A percentile compares a stretch with the other conserved stretches of the same genome.
Conservation (phyloP, 2,113 vertebrate species). For the Dascyllus trimaculatus region DNA sequence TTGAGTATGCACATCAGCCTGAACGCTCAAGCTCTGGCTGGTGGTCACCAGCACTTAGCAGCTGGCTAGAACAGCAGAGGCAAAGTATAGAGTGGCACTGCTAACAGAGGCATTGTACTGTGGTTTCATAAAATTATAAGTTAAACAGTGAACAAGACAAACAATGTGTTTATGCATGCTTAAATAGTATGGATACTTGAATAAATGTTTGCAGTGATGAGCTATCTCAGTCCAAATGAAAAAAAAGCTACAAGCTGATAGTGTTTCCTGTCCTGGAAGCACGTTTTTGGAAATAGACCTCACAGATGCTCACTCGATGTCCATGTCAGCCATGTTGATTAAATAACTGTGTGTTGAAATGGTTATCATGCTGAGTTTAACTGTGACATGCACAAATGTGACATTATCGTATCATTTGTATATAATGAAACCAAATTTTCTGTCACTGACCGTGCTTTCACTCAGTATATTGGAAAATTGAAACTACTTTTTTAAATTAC, state of each 20-base stretch:
- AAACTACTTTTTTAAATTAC: slow-evolving; percentile 26
- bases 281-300: slow-evolving; percentile 32
- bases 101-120: slow-evolving; percentile 14
- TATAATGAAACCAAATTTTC: slow-evolving; percentile 30
- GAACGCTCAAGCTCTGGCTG: slow-evolving; percentile 45
- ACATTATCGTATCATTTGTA: slow-evolving; percentile 18
- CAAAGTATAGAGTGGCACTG: slow-evolving; percentile 7
- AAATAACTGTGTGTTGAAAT: slow-evolving; percentile 8
- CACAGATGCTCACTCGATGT: slow-evolving; percentile 7
- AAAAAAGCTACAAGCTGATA: slow-evolving; percentile 35
- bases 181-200: slow-evolving; percentile 16
- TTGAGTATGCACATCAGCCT: slow-evolving; percentile 56
- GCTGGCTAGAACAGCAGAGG: slow-evolving; percentile 24
- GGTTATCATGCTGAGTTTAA: slow-evolving; percentile 40
- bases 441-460: slow-evolving; percentile 5
- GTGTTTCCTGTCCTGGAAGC: slow-evolving; percentile 38
- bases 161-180: slow-evolving; percentile 22
- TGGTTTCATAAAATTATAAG: slow-evolving; percentile 26
- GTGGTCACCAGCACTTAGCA: slow-evolving; percentile 57
- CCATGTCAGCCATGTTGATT: slow-evolving; percentile 37
- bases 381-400: slow-evolving; percentile 39
- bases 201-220: slow-evolving; percentile 25
- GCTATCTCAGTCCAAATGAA: slow-evolving; percentile 30
- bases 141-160: slow-evolving; percentile 26
- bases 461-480: background rate